Evolutionary conservation across 2,888 invertebrate species (phyloP).

Genomic region (Petrolisthes manimaculis): DNA sequence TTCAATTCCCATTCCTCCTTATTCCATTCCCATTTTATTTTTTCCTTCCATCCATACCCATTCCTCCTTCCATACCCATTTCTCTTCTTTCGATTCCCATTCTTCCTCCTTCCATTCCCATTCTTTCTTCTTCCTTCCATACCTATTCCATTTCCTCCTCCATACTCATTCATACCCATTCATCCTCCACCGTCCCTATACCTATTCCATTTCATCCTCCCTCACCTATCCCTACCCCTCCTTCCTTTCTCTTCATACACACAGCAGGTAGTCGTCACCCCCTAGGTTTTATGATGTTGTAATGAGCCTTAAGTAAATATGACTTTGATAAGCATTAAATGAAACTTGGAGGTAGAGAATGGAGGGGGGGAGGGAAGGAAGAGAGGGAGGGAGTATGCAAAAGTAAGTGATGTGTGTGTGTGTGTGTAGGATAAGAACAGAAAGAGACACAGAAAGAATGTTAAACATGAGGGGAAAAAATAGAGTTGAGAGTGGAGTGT

Average conservation of each 20-base stretch:
- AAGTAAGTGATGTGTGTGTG: not conserved
- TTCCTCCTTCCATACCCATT: too few relatives aligned
- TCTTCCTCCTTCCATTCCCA: too few relatives aligned
- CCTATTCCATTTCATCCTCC: too few relatives aligned
- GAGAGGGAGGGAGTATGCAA: not conserved
- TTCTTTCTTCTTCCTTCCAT: too few relatives aligned
- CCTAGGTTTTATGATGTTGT: conserved; percentile 15
- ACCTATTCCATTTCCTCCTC: too few relatives aligned
- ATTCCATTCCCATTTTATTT: too few relatives aligned
- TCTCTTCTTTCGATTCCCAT: too few relatives aligned
- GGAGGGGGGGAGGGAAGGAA: not conserved
- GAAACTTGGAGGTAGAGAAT: conserved; percentile 1
- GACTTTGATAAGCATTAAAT: conserved; percentile 33
- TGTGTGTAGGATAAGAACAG: not conserved
- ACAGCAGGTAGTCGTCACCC: not conserved
- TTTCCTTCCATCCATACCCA: too few relatives aligned
- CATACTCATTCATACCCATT: too few relatives aligned
- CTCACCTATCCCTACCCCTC: too few relatives aligned
- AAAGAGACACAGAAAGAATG: not conserved
- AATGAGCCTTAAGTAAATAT: conserved; percentile 29
- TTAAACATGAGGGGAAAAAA: not conserved
- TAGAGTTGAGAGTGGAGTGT: not conserved
- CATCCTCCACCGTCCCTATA: too few relatives aligned
- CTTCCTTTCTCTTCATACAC: not conserved
- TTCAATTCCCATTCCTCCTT: too few relatives aligned